Percentiles rank a stretch among this genome's conserved stretches.
phyloP scores from a whole-genome alignment of 2,888 invertebrate genomes.

The Rhagonycha fulva region DNA sequence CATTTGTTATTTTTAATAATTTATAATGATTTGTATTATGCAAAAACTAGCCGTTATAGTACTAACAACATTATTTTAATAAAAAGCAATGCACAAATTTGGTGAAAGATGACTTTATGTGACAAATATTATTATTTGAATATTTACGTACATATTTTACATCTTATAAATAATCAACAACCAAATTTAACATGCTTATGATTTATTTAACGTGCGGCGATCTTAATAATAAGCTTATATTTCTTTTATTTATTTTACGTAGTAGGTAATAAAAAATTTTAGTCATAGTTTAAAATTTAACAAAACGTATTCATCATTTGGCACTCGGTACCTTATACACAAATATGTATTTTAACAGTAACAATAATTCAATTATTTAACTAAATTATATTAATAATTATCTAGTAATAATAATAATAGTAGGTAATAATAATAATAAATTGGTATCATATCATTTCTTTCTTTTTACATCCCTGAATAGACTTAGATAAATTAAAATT shows the following conservation, averaged over 20 bases:
- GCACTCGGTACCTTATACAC: slow-evolving; percentile 29
- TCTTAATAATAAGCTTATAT: slow-evolving; percentile 15
- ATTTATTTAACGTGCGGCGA: slow-evolving; percentile 18
- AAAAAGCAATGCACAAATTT: slow-evolving; percentile 29
- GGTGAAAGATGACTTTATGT: slow-evolving; percentile 28
- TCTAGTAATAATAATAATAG: background rate
- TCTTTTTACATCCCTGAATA: slow-evolving; percentile 25
- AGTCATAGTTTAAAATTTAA: slow-evolving; percentile 11
- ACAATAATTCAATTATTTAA: slow-evolving; percentile 20
- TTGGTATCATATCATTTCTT: too few species aligned
- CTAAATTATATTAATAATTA: background rate
- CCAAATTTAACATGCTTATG: slow-evolving; percentile 29
- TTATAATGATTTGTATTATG: slow-evolving; percentile 21
- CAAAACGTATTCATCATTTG: slow-evolving; percentile 23
- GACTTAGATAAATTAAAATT: slow-evolving; percentile 8
- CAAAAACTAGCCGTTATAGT: slow-evolving; percentile 24
- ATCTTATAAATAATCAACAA: slow-evolving; percentile 34
- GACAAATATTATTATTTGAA: slow-evolving; percentile 21
- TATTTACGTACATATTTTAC: slow-evolving; percentile 31
- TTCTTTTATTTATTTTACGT: slow-evolving; percentile 17
- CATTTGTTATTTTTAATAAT: slow-evolving; percentile 36
- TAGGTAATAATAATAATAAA: too few species aligned
- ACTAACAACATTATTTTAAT: slow-evolving; percentile 21
- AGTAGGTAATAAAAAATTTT: slow-evolving; percentile 4
- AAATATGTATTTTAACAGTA: slow-evolving; percentile 24